A percentile compares a stretch with the other conserved stretches of the same genome.
Evolutionary conservation across 2,113 vertebrate species (phyloP).

Genomic region (Struthio camelus): DNA sequence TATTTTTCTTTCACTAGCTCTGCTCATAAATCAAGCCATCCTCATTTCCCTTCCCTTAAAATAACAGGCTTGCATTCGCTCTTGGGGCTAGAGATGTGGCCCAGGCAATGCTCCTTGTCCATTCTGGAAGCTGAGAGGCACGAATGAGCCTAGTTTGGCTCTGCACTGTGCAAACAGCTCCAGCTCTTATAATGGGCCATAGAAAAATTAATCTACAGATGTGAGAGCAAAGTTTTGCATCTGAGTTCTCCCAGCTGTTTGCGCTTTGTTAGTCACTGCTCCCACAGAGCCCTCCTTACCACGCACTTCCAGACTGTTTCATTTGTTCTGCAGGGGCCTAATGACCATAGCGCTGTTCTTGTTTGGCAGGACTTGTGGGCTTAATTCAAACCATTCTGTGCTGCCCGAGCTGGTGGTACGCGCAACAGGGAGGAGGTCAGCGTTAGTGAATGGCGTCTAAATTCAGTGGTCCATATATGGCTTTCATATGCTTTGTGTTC

Average conservation of each 20-base stretch:
- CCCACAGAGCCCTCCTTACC: background rate
- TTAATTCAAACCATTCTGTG: background rate
- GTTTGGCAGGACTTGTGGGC: background rate
- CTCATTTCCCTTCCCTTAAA: background rate
- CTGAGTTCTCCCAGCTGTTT: background rate
- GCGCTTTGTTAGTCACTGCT: background rate
- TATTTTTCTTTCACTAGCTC: background rate
- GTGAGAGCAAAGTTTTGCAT: background rate
- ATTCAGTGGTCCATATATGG: accelerated
- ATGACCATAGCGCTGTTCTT: background rate
- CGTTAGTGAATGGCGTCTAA: background rate
- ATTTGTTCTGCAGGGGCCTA: background rate
- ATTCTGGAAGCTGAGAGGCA: background rate
- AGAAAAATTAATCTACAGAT: background rate
- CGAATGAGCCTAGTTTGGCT: background rate
- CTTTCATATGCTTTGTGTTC: background rate
- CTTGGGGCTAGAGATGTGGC: background rate
- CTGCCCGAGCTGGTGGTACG: background rate
- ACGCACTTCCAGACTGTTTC: background rate
- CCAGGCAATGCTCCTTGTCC: background rate
- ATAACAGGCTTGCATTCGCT: background rate
- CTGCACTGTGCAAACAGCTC: background rate
- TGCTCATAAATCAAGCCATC: background rate
- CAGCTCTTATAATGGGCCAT: accelerated
- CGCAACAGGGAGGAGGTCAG: background rate